Evolutionary conservation across 2,113 vertebrate species (phyloP), one percentile per base, ranked within the genome.

Genomic region (Salvelinus sp.): DNA sequence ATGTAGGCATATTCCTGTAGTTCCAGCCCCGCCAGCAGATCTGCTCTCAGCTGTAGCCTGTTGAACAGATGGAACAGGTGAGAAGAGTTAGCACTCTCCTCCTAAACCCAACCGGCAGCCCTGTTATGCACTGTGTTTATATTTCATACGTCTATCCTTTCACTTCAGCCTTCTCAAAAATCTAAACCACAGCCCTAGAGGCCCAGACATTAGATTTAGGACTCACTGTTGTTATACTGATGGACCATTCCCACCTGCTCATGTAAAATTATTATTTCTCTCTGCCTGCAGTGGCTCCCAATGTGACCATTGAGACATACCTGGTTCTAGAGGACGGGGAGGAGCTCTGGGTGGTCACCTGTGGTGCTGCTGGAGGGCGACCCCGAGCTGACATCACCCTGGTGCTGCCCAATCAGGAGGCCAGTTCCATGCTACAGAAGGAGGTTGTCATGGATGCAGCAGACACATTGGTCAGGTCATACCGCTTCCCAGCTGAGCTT

Each of bases 51-150:
- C 88, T 84, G 83, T 74, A 77, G 82, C 76, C 63, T 73, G 14
- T 82, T 83, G 85, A 87, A 79, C 91, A 88, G 88, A 90, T 88
- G 89, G 86, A 86, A 82, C 88, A 87, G 88, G 88, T 87, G 87
- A 91, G 89, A 88, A 89, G 82, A 50, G 77, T 85, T 87, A 81
- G 79, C 87, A 72, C 71, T 83, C 6, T 22, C 16, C 76, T 80
- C 76, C 69, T 70, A 73, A 85, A 76, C 81, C 81, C 76, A 71
- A 69, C 82, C 79, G 78, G 82, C 72, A 87, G 79, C 75, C 79
- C 79, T 81, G 14, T 75, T 67, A 76, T 47, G 74, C 70, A 50
- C 75, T 70, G 70, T 83, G 82, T 85, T 87, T 83, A 80, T 74
- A 68, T 84, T 76, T 80, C 75, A 75, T 79, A 75, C 70, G 66